Conservation (phyloP, 2,888 invertebrate genomes). For the Latrodectus hesperus region DNA sequence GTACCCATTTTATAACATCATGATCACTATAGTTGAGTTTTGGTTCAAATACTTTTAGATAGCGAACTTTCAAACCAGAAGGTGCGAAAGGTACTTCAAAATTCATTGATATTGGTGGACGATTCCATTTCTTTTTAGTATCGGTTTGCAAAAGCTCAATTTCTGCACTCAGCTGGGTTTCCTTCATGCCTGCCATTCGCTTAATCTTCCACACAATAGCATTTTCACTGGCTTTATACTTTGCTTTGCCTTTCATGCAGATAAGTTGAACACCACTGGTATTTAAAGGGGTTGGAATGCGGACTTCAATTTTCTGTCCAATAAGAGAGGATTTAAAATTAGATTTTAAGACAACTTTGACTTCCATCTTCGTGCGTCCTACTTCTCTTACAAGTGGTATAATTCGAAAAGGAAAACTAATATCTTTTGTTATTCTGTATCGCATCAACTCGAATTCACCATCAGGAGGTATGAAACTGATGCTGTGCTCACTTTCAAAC, state of each 20-base stretch:
- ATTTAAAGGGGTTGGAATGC: slow-evolving; percentile 98
- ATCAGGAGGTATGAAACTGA: slow-evolving; percentile 99
- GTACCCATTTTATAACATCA: slow-evolving; percentile 99
- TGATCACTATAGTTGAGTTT: slow-evolving; percentile 99
- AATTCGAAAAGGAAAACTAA: slow-evolving; percentile 98
- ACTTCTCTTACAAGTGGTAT: slow-evolving; percentile 98
- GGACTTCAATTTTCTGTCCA: slow-evolving; percentile 98
- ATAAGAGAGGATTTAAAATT: slow-evolving; percentile 98
- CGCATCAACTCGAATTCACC: slow-evolving; percentile 99
- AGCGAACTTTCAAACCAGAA: slow-evolving; percentile 99
- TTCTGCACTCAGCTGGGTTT: slow-evolving; percentile 99
- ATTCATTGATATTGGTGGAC: slow-evolving; percentile 99
- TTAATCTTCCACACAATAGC: slow-evolving; percentile 93
- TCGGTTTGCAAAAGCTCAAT: slow-evolving; percentile 98
- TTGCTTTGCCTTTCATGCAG: slow-evolving; percentile 99
- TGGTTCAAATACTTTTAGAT: slow-evolving; percentile 99
- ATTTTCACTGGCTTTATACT: slow-evolving; percentile 99
- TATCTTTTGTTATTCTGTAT: slow-evolving; percentile 99
- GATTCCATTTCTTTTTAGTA: slow-evolving; percentile 98
- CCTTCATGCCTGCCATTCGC: slow-evolving; percentile 89
- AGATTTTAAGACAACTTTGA: slow-evolving; percentile 98
- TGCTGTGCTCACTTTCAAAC: slow-evolving; percentile 99
- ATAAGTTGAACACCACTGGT: slow-evolving; percentile 99
- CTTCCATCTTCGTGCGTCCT: slow-evolving; percentile 99
- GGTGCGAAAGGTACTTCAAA: slow-evolving; percentile 99